Conservation (phyloP, 2,888 invertebrate genomes). For the Magallana nippona region DNA sequence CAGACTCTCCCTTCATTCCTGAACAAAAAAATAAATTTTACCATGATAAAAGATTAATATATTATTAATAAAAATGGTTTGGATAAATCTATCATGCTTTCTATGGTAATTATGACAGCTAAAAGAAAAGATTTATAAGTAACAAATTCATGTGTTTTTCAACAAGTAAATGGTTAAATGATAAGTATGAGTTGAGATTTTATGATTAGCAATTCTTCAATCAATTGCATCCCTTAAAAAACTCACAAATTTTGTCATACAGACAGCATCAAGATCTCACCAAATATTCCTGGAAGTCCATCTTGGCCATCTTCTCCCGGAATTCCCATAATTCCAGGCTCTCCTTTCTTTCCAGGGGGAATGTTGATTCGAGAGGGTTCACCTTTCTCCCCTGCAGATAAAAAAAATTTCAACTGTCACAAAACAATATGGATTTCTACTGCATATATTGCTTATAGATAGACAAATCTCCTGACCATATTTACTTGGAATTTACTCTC, state of each 20-base stretch:
- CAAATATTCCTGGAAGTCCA: conserved; percentile 56
- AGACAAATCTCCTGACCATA: no score
- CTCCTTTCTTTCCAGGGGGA: conserved; percentile 50
- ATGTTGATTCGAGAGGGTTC: conserved; percentile 31
- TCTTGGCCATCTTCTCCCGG: conserved; percentile 54
- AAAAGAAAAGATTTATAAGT: no score
- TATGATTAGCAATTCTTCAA: background rate
- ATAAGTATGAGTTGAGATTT: no score
- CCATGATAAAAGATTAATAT: background rate
- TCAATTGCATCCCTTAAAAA: background rate
- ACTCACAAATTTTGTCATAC: no score
- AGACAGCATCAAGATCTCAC: conserved; percentile 12
- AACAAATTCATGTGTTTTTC: no score
- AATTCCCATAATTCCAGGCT: conserved; percentile 44
- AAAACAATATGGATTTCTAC: no score
- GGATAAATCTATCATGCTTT: background rate
- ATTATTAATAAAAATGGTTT: no score
- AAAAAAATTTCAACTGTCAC: background rate
- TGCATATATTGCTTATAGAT: no score
- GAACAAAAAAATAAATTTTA: background rate
- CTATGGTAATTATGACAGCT: background rate
- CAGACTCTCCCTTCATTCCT: conserved; percentile 39
- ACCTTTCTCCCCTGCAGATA: conserved; percentile 39
- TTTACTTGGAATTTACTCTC: background rate
- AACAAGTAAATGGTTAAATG: no score